These are phyloP conservation scores for Limonius californicus DNA, from an alignment of 1,140 invertebrate genomes.

Conservation along the genomic window DNA sequence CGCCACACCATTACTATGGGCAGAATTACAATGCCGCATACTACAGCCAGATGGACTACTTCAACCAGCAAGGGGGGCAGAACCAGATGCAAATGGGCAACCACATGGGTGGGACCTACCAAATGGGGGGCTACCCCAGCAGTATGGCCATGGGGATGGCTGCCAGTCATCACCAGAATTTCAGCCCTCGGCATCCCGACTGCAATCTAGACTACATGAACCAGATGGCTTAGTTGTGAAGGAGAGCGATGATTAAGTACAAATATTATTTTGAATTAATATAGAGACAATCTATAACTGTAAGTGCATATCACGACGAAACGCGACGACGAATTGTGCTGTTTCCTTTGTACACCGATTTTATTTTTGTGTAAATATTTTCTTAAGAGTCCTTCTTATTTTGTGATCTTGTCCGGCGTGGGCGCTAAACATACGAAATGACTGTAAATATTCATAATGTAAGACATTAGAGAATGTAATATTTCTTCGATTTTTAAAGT, in stretches of 20 bases:
- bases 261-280: background rate
- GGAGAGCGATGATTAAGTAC: background rate
- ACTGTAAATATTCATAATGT: background rate
- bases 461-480: too few relatives aligned
- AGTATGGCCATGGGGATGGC: constrained; percentile 25
- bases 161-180: constrained; percentile 29
- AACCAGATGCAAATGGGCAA: constrained; percentile 36
- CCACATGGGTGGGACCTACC: constrained; percentile 31
- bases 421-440: background rate
- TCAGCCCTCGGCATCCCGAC: constrained; percentile 34
- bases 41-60: constrained; percentile 61
- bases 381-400: background rate
- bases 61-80: constrained; percentile 48
- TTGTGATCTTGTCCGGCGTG: background rate
- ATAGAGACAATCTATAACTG: background rate
- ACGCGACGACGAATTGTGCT: too few relatives aligned
- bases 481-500: too few relatives aligned
- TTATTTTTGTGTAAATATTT: background rate
- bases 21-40: constrained; percentile 55
- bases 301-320: background rate
- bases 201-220: constrained; percentile 38
- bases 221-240: constrained; percentile 26
- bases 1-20: constrained; percentile 55
- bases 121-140: constrained; percentile 31
- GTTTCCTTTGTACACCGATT: background rate